Conservation (phyloP, 2,797 vertebrate genomes). For the Tiaroga cobitis region DNA sequence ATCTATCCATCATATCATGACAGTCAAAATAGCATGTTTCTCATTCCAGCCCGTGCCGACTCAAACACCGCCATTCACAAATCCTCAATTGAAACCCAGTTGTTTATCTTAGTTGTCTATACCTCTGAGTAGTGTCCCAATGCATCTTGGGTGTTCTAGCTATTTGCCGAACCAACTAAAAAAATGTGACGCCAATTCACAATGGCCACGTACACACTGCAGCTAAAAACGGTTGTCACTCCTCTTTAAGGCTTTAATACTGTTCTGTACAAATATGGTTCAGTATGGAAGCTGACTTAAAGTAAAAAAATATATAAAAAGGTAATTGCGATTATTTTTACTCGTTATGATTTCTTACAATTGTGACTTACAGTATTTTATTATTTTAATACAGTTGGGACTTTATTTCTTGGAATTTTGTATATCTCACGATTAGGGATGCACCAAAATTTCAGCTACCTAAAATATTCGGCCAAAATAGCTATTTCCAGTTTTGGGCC, state of each 20-base stretch:
- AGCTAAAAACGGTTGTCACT: neutral
- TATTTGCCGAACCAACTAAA: constrained; percentile 27
- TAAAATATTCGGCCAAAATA: no score
- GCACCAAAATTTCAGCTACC: no score
- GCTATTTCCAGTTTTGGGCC: no score
- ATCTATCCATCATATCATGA: constrained; percentile 56
- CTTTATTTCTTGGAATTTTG: neutral
- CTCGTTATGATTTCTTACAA: neutral
- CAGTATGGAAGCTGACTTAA: neutral
- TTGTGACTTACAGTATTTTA: no score
- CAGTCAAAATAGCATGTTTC: constrained; percentile 43
- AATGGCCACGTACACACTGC: neutral
- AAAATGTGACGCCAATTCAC: neutral
- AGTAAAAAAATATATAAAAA: neutral
- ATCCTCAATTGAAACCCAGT: constrained; percentile 33
- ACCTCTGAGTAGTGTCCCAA: constrained; percentile 24
- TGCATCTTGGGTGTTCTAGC: constrained; percentile 39
- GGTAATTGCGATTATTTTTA: neutral
- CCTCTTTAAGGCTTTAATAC: neutral
- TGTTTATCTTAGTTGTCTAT: constrained; percentile 48
- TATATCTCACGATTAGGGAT: neutral
- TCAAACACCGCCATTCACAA: constrained; percentile 54
- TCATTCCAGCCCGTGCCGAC: constrained; percentile 42
- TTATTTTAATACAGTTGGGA: no score
- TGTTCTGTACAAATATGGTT: constrained; percentile 1